Evolutionary conservation across 2,888 invertebrate species (phyloP), one percentile per base, ranked within the genome.

Genomic region (Drosophila recens): DNA sequence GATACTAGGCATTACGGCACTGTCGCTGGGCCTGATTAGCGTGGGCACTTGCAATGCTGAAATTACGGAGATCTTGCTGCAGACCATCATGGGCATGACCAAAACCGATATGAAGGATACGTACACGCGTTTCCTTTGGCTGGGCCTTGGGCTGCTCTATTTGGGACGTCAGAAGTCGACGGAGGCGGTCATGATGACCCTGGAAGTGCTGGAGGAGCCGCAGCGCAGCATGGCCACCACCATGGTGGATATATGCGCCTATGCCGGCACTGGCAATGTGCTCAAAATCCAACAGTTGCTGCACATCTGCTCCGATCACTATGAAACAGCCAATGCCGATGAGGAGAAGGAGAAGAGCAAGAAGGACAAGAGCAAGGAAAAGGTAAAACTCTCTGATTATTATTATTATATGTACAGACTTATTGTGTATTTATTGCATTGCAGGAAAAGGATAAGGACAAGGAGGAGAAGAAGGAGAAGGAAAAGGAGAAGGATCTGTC

Each of bases 221-320:
- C 97, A 98, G 91, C 97, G 96, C 91, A 97, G 98, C 4, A 97
- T 99, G 95, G 98, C 99, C 43, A 96, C 96, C 80, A 98, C 98
- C 48, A 95, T 99, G 93, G 97, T 99, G 4, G 98, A 99, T 82
- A 97, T 99, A 91, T 99, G 99, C 92, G 99, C 99, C 8, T 99
- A 99, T 93, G 99, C 99, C 0, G 99, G 98, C 64, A 99, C 99
- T 58, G 99, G 99, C 8, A 99, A 99, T 93, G 99, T 99, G n/a
- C 94, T 99, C 8, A 98, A 99, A 93, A 97, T 99, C 58, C 99
- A 99, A 91, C 96, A 98, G 91, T 94, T 99, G 90, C 94, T 99
- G 70, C 99, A 99, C 92, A 97, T 99, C 87, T 99, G 99, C 93
- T 98, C 98, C 20, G 99, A 99, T 92, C 99, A 99, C 93, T 98